Conservation (phyloP, 2,888 invertebrate genomes). For the Brachycybe producta region DNA sequence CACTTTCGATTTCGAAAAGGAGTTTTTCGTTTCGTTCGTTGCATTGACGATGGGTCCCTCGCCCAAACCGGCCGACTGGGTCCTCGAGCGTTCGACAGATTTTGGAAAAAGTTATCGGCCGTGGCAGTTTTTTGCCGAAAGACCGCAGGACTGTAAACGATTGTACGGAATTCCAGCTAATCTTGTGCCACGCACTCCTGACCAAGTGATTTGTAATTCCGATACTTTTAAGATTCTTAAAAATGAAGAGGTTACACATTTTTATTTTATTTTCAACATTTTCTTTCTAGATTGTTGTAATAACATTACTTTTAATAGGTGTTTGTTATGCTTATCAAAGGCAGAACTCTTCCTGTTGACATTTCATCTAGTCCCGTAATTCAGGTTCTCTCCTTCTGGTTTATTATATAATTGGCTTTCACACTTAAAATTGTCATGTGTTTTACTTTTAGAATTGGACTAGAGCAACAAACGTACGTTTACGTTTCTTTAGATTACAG, state of each 20-base stretch:
- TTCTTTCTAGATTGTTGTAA: not conserved
- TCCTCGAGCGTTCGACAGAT: slow-evolving; percentile 7
- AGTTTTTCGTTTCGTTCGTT: slow-evolving; percentile 11
- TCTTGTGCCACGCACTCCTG: not conserved
- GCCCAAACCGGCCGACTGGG: slow-evolving; percentile 5
- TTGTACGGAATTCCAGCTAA: not conserved
- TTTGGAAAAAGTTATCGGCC: slow-evolving; percentile 6
- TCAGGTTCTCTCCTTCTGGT: too few relatives aligned
- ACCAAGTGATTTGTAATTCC: slow-evolving; percentile 4
- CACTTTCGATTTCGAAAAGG: not conserved
- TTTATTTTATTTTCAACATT: not conserved
- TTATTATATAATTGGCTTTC: not conserved
- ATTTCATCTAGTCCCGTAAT: too few relatives aligned
- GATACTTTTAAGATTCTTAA: not conserved
- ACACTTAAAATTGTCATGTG: not conserved
- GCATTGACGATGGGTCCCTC: slow-evolving; percentile 13
- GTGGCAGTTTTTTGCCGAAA: slow-evolving; percentile 6
- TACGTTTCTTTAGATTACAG: slow-evolving; percentile 2
- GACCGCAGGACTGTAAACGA: not conserved
- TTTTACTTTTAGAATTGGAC: slow-evolving; percentile 10
- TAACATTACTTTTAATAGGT: not conserved
- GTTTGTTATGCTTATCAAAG: not conserved
- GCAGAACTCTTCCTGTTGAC: not conserved
- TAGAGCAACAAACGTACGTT: slow-evolving; percentile 10
- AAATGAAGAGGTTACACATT: slow-evolving; percentile 11